Conservation (phyloP, 2,888 invertebrate species). For the Plebejus argus region DNA sequence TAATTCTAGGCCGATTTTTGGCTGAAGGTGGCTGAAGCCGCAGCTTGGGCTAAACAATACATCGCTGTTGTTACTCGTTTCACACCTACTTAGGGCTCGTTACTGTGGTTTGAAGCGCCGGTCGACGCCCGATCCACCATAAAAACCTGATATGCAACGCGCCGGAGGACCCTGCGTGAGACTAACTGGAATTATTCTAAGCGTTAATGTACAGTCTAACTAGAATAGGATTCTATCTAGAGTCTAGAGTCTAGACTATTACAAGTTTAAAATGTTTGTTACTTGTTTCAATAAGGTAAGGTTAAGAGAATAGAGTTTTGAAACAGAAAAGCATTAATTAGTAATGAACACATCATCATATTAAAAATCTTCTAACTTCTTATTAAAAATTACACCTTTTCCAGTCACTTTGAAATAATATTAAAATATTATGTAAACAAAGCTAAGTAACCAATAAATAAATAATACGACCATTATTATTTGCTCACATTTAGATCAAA, state of each 20-base stretch:
- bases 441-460: too few relatives aligned
- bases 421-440: too few relatives aligned
- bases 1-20: background rate
- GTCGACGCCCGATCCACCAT: conserved; percentile 65
- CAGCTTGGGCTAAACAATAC: background rate
- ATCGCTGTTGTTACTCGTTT: conserved; percentile 54
- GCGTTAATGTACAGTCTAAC: conserved; percentile 37
- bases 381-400: too few relatives aligned
- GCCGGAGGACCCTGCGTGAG: conserved; percentile 46
- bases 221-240: background rate
- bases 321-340: background rate
- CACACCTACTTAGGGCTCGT: conserved; percentile 74
- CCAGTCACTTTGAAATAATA: too few relatives aligned
- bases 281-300: background rate
- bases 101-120: conserved; percentile 73
- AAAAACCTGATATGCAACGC: conserved; percentile 53
- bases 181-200: conserved; percentile 39
- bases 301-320: background rate
- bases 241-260: background rate
- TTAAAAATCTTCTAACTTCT: too few relatives aligned
- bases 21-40: background rate
- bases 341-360: too few relatives aligned
- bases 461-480: too few relatives aligned
- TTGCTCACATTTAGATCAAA: too few relatives aligned
- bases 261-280: background rate